Conservation (phyloP, 2,113 vertebrate species). For the Phylloscopus trochiloides region DNA sequence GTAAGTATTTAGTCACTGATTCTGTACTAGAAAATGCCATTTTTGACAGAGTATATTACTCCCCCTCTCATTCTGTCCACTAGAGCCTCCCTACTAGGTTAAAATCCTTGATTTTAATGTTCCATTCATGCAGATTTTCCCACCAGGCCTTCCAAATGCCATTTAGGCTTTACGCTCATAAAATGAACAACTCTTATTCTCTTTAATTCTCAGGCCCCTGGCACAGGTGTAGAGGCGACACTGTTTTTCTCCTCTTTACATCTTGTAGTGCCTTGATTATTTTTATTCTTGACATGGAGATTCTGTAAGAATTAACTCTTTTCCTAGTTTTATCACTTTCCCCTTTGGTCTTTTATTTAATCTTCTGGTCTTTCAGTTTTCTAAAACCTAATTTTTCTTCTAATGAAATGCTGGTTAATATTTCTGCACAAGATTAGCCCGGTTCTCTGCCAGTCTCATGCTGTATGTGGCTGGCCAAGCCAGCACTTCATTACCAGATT, state of each 20-base stretch:
- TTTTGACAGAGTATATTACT: not conserved
- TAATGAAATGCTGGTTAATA: not conserved
- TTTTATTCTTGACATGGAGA: not conserved
- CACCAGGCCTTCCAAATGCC: constrained; percentile 3
- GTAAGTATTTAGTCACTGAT: not conserved
- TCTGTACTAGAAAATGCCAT: not conserved
- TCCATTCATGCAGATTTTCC: constrained; percentile 19
- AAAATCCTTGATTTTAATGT: constrained; percentile 26
- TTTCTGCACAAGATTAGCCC: not conserved
- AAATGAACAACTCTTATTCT: constrained; percentile 21
- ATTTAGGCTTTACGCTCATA: constrained; percentile 25
- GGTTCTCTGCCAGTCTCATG: not conserved
- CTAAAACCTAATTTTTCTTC: not conserved
- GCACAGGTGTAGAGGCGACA: not conserved
- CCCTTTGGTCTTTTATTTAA: not conserved
- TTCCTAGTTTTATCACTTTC: not conserved
- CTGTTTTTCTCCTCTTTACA: not conserved
- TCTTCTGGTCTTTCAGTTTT: not conserved
- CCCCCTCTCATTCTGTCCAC: not conserved
- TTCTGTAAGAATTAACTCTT: not conserved
- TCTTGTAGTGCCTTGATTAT: constrained; percentile 1
- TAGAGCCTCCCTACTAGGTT: not conserved
- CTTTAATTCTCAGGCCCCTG: not conserved
- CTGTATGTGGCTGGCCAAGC: not conserved
- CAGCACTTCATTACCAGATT: not conserved